These are phyloP conservation scores for Chrysomela aeneicollis DNA, from an alignment of 2,888 invertebrate species.

Conservation along the genomic window DNA sequence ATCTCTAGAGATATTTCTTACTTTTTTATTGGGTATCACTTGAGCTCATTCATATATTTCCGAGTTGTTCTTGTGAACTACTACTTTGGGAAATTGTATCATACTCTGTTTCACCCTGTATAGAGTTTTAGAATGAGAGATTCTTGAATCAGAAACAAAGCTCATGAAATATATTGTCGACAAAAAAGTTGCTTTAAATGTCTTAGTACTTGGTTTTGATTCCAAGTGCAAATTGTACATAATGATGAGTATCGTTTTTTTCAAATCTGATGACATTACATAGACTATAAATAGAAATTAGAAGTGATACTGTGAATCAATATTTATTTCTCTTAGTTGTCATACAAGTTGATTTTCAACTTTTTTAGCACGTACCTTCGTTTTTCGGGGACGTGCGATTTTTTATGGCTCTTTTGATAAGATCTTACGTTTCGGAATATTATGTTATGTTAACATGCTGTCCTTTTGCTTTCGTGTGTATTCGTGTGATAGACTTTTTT, in stretches of 20 bases:
- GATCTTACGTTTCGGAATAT: slow-evolving; percentile 26
- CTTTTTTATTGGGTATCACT: neutral
- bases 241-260: neutral
- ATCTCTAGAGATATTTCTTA: neutral
- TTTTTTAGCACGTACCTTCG: slow-evolving; percentile 11
- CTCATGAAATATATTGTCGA: neutral
- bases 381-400: slow-evolving; percentile 9
- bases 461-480: slow-evolving; percentile 60
- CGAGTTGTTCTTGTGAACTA: too few species aligned
- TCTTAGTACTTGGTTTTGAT: neutral
- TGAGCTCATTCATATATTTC: too few species aligned
- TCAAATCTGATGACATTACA: neutral
- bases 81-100: too few species aligned
- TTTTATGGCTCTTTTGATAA: slow-evolving; percentile 14
- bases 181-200: neutral
- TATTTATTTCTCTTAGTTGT: slow-evolving; percentile 1
- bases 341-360: slow-evolving; percentile 14
- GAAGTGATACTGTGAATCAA: slow-evolving; percentile 3
- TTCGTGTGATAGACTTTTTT: slow-evolving; percentile 65
- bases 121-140: neutral
- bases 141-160: neutral
- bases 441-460: slow-evolving; percentile 49
- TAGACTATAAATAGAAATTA: neutral
- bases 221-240: neutral
- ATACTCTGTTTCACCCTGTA: neutral